These are phyloP conservation scores for Numenius phaeopus DNA, from an alignment of 2,797 vertebrate species.

Conservation along the genomic window DNA sequence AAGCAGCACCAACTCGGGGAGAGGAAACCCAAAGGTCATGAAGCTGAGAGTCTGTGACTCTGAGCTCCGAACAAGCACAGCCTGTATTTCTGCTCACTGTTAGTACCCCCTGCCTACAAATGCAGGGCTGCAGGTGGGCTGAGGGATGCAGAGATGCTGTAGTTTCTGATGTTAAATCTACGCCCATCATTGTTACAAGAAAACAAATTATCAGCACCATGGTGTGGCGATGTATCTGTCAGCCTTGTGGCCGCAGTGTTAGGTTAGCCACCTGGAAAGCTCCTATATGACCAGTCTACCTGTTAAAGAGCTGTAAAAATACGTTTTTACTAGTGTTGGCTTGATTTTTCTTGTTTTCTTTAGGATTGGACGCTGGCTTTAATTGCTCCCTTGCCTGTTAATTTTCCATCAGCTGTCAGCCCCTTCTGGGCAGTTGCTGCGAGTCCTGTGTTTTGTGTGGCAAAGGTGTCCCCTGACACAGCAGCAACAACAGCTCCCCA, in stretches of 20 bases:
- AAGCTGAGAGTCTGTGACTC: not conserved
- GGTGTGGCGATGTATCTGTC: no score
- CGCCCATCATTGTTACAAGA: not conserved
- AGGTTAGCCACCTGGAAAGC: not conserved
- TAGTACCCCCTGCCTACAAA: no score
- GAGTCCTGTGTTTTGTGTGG: fast-evolving
- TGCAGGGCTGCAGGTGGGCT: not conserved
- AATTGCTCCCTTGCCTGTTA: fast-evolving
- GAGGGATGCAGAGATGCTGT: not conserved
- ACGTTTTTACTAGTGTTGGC: not conserved
- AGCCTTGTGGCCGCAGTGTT: not conserved
- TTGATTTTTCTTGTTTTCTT: not conserved
- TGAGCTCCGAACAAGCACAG: not conserved
- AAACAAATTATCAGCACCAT: not conserved
- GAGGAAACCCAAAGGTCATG: fast-evolving
- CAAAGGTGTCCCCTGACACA: fast-evolving
- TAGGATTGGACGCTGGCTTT: not conserved
- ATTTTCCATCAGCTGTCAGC: not conserved
- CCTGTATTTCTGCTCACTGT: not conserved
- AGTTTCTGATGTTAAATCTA: no score
- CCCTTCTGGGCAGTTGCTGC: not conserved
- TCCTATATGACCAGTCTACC: not conserved
- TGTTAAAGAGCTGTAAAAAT: not conserved
- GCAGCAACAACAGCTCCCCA: not conserved
- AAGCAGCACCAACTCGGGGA: not conserved